phyloP scores from a whole-genome alignment of 1,140 invertebrate genomes.

The Sogatella furcifera region DNA sequence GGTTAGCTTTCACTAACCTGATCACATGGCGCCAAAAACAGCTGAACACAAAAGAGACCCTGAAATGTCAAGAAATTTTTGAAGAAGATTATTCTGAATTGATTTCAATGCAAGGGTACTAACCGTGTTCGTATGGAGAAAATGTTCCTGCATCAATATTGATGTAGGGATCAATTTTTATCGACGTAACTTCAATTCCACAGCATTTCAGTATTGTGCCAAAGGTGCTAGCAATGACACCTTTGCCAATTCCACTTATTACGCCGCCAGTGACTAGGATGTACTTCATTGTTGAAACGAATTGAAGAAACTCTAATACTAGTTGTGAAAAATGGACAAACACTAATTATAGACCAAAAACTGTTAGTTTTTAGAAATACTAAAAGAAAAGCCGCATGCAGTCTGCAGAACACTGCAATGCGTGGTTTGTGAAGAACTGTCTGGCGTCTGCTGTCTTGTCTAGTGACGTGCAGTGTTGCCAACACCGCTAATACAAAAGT shows the following conservation, averaged over 20 bases:
- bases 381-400: no score
- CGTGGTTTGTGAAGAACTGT: no score
- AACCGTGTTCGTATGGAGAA: conserved; percentile 97
- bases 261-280: conserved; percentile 96
- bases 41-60: neutral
- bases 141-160: conserved; percentile 99
- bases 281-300: conserved; percentile 65
- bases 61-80: neutral
- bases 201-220: conserved; percentile 89
- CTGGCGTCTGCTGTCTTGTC: no score
- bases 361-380: no score
- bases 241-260: conserved; percentile 96
- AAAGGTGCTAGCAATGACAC: conserved; percentile 91
- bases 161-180: conserved; percentile 99
- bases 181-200: conserved; percentile 86
- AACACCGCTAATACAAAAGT: no score
- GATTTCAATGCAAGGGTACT: conserved; percentile 23
- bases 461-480: no score
- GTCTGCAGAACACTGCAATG: no score
- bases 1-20: conserved; percentile 8
- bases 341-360: no score
- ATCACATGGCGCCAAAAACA: conserved; percentile 6
- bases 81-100: neutral
- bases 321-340: no score
- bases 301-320: neutral